A percentile compares a stretch with the other conserved stretches of the same genome.
phyloP scores from a whole-genome alignment of 2,888 invertebrate genomes.

The Eristalis intricaria region DNA sequence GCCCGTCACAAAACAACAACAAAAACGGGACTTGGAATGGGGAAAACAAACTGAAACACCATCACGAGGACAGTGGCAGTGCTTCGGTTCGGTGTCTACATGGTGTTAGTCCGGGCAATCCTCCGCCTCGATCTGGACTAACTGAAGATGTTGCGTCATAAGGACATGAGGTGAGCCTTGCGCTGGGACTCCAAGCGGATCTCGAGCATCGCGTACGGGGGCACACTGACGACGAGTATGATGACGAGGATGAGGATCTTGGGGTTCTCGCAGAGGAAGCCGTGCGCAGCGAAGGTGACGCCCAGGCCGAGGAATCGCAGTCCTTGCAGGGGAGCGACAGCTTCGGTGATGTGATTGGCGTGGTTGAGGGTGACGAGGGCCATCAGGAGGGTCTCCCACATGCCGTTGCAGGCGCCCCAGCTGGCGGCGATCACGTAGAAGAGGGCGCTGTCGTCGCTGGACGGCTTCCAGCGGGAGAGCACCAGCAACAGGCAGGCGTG shows the following conservation, averaged over 20 bases:
- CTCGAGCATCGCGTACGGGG: slow-evolving; percentile 80
- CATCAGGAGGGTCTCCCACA: slow-evolving; percentile 88
- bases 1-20: neutral
- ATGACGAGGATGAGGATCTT: slow-evolving; percentile 80
- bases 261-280: slow-evolving; percentile 83
- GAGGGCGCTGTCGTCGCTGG: slow-evolving; percentile 89
- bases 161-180: slow-evolving; percentile 78
- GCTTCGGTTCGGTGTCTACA: slow-evolving; percentile 73
- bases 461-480: slow-evolving; percentile 90
- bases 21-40: too few species aligned
- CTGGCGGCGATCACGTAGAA: slow-evolving; percentile 92
- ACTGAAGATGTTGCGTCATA: slow-evolving; percentile 81
- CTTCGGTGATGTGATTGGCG: slow-evolving; percentile 79
- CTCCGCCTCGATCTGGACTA: slow-evolving; percentile 78
- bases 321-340: slow-evolving; percentile 83
- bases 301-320: slow-evolving; percentile 85
- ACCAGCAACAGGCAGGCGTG: slow-evolving; percentile 90
- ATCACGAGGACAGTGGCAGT: slow-evolving; percentile 47
- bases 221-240: slow-evolving; percentile 79
- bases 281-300: slow-evolving; percentile 85
- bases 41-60: slow-evolving; percentile 16
- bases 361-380: slow-evolving; percentile 81
- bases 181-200: slow-evolving; percentile 80
- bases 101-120: slow-evolving; percentile 78
- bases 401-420: slow-evolving; percentile 93